Evolutionary conservation across 1,140 invertebrate genomes (phyloP).

Genomic region (Drosophila pectinifera): DNA sequence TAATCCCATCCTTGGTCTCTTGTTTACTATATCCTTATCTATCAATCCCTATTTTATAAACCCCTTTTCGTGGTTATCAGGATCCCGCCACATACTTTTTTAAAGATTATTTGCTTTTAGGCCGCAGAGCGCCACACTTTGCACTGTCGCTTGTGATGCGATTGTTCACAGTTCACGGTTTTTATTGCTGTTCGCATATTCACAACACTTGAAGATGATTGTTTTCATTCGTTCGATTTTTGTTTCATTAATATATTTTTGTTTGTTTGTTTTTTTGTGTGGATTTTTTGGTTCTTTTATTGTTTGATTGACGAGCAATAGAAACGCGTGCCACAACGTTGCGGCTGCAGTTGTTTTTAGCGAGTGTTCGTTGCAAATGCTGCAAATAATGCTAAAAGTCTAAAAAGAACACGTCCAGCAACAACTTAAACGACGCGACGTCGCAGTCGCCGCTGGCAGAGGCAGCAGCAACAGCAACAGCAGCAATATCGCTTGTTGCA

Average conservation of each 20-base stretch:
- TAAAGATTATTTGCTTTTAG: slow-evolving; percentile 15
- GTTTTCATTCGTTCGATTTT: slow-evolving; percentile 33
- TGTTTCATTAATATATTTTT: neutral
- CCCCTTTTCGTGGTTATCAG: neutral
- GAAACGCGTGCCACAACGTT: slow-evolving; percentile 85
- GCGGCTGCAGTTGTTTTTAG: slow-evolving; percentile 85
- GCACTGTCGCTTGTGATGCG: slow-evolving; percentile 55
- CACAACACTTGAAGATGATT: slow-evolving; percentile 41
- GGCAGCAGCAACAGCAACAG: slow-evolving; percentile 43
- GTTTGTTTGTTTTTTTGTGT: slow-evolving; percentile 6
- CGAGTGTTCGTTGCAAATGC: slow-evolving; percentile 85
- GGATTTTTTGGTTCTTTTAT: slow-evolving; percentile 25
- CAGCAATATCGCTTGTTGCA: slow-evolving; percentile 51
- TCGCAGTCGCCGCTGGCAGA: slow-evolving; percentile 49
- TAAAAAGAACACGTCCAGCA: slow-evolving; percentile 82
- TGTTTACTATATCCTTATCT: neutral
- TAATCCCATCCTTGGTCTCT: neutral
- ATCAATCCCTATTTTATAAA: slow-evolving; percentile 19
- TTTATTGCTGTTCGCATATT: slow-evolving; percentile 37
- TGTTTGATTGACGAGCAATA: slow-evolving; percentile 65
- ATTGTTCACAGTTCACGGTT: slow-evolving; percentile 50
- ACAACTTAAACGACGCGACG: slow-evolving; percentile 63
- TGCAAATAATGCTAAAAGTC: slow-evolving; percentile 84
- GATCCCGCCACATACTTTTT: slow-evolving; percentile 23
- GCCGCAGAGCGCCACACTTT: slow-evolving; percentile 72